Evolutionary conservation across 2,797 vertebrate species (phyloP).

Genomic region (Bradypodion pumilum): DNA sequence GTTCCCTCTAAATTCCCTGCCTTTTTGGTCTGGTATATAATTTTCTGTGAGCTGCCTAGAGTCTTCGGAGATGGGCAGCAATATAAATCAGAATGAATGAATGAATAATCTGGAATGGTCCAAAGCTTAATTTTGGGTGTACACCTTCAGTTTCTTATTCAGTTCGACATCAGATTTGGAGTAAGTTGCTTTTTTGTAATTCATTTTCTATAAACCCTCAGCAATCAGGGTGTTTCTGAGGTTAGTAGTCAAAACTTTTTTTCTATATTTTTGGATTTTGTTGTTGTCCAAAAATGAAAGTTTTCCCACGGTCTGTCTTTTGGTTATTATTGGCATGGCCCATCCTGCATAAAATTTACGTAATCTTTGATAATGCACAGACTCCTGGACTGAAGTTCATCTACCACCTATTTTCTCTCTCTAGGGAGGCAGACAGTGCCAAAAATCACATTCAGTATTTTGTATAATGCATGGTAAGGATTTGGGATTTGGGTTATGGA

Average conservation of each 20-base stretch:
- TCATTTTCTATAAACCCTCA: too few relatives aligned
- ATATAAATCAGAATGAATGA: too few relatives aligned
- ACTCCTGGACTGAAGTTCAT: neutral
- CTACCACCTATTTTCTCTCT: neutral
- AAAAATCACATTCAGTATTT: neutral
- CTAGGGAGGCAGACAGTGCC: neutral
- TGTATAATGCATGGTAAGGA: neutral
- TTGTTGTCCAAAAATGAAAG: too few relatives aligned
- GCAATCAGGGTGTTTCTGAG: too few relatives aligned
- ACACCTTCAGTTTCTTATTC: neutral
- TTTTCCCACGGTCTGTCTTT: too few relatives aligned
- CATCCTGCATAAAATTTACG: neutral
- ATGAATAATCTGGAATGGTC: too few relatives aligned
- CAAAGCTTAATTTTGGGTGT: neutral
- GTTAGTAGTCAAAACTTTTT: too few relatives aligned
- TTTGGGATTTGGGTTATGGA: neutral
- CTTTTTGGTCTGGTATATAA: neutral
- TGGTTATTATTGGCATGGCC: neutral
- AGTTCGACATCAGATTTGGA: neutral
- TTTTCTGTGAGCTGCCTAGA: too few relatives aligned
- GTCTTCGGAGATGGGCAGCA: too few relatives aligned
- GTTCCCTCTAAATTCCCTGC: neutral
- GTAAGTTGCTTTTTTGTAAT: too few relatives aligned
- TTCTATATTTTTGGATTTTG: too few relatives aligned
- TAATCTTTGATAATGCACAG: neutral